Base-by-base conservation (phyloP, 2,797 vertebrate genomes). In the Margarornis squamiger region DNA sequence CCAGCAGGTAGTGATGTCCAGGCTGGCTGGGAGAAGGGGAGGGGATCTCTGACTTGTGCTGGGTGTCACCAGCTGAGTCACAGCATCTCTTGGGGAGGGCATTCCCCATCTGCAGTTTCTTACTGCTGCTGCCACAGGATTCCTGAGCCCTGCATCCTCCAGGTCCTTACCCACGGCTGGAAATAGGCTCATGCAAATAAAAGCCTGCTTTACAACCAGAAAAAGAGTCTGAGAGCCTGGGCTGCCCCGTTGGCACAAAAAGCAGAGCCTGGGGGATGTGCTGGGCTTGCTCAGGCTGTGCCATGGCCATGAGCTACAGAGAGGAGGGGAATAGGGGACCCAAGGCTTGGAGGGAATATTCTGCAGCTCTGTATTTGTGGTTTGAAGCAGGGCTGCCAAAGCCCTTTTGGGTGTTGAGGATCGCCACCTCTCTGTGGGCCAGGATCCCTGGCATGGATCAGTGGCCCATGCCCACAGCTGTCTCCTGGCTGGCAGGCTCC, bases 321-420 rank as follows among this genome's bases (percentile, higher is more conserved):
- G 8, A 62, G 49, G 61, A 54, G 62, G 49, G 65, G 52, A 36
- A 38, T 4, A 3, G 26, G 39, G 51, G 62, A 58, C 32, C 3
- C 38, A 58, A 2, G 75, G 61, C 36, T 75, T 1, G 0, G 34
- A 14, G 61, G 43, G 32, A 55, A 10, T 1, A 3, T 9, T 34
- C 75, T 46, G 3, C 2, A 3, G 32, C 36, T 73, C 54, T 22
- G 63, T 20, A 2, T 32, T 32, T 52, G 71, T 67, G 82, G 17
- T 46, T 67, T 67, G 57, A 39, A 62, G 57, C 30, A 7, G 36
- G 41, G 68, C 73, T 3, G 4, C 78, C 3, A 1, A 26, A 63
- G 75, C n/a, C 32, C 22, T 39, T 52, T 72, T 41, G 48, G n/a
- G 34, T 55, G 11, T 29, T 0, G 3, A 76, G 54, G 34, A 45